Conservation (phyloP, 2,113 vertebrate genomes). For the Tapirus terrestris region DNA sequence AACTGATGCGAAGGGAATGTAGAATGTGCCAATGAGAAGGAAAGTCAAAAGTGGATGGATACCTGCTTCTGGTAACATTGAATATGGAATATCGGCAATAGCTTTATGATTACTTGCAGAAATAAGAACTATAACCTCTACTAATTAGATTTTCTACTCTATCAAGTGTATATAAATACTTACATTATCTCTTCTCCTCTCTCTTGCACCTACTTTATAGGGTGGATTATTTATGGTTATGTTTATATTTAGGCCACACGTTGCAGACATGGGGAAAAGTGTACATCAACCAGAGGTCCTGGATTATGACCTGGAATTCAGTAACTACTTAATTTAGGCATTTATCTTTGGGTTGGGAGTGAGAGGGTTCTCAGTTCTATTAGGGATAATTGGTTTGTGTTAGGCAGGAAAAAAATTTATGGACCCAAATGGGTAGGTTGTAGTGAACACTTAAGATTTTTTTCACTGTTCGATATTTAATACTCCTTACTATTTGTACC, state of each 20-base stretch:
- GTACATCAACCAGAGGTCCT: background rate
- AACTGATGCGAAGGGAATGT: background rate
- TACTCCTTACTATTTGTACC: background rate
- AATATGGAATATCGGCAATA: background rate
- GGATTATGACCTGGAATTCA: background rate
- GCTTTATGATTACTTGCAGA: background rate
- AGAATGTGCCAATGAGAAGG: background rate
- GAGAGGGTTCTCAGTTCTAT: background rate
- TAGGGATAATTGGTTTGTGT: background rate
- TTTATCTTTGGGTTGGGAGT: background rate
- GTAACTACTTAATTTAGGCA: background rate
- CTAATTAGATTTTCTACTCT: background rate
- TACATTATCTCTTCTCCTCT: background rate
- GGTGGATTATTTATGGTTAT: background rate
- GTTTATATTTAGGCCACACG: background rate
- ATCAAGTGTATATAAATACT: background rate
- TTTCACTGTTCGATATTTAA: background rate
- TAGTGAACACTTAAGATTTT: too few relatives aligned
- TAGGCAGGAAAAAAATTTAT: background rate
- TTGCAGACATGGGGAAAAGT: background rate
- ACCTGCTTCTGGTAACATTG: background rate
- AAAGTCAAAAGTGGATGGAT: background rate
- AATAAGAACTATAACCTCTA: background rate
- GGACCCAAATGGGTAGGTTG: background rate
- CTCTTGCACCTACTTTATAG: background rate